A percentile compares a stretch with the other conserved stretches of the same genome.
These are phyloP conservation scores for Omphaloscelis lunosa DNA, from an alignment of 2,888 invertebrate genomes.

Conservation along the genomic window DNA sequence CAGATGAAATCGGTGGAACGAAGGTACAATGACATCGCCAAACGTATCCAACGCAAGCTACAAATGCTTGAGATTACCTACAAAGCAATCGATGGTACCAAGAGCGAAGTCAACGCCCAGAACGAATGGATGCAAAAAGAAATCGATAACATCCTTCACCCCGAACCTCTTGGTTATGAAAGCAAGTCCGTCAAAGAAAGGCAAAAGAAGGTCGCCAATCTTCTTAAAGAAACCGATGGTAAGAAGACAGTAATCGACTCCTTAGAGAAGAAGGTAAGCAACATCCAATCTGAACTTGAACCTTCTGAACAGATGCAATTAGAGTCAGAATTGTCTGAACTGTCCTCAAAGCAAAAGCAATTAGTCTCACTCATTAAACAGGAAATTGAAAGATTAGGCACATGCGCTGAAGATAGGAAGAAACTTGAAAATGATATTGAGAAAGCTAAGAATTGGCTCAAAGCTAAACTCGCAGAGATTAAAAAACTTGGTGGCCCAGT, in stretches of 20 bases:
- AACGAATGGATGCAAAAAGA: slow-evolving; percentile 95
- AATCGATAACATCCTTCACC: slow-evolving; percentile 92
- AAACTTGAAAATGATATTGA: slow-evolving; percentile 95
- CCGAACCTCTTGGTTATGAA: slow-evolving; percentile 94
- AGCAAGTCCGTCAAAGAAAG: slow-evolving; percentile 94
- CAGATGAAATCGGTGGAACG: slow-evolving; percentile 95
- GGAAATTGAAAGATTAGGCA: slow-evolving; percentile 93
- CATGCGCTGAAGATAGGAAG: slow-evolving; percentile 93
- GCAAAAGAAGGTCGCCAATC: slow-evolving; percentile 93
- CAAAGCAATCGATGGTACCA: slow-evolving; percentile 95
- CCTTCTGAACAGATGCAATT: slow-evolving; percentile 95
- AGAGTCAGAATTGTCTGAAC: slow-evolving; percentile 93
- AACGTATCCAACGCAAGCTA: slow-evolving; percentile 95
- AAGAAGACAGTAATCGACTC: slow-evolving; percentile 96
- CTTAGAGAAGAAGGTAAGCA: slow-evolving; percentile 95
- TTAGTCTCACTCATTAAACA: slow-evolving; percentile 93
- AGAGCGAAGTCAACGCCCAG: slow-evolving; percentile 94
- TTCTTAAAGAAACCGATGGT: slow-evolving; percentile 96
- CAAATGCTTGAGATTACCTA: slow-evolving; percentile 96
- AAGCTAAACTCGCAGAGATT: slow-evolving; percentile 93
- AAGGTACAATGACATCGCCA: slow-evolving; percentile 95
- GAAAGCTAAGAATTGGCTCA: slow-evolving; percentile 95
- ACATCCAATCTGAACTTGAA: slow-evolving; percentile 96
- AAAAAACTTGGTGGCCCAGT: slow-evolving; percentile 94
- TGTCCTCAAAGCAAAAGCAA: slow-evolving; percentile 94